phyloP scores from a whole-genome alignment of 92 coral and sea anemone species.

The Montipora capitata region DNA sequence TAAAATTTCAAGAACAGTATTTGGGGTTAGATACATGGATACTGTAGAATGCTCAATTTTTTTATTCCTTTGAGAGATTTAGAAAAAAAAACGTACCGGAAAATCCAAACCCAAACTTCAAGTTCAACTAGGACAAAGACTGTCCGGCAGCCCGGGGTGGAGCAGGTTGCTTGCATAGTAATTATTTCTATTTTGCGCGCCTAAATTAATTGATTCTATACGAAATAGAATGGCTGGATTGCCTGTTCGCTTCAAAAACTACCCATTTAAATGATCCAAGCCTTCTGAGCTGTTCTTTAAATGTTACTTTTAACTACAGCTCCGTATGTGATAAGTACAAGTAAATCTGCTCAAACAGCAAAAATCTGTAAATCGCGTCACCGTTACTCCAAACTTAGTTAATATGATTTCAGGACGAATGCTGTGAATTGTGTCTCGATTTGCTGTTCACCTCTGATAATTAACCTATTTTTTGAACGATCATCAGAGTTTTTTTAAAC shows the following conservation, averaged over 20 bases:
- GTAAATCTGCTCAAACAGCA: background rate
- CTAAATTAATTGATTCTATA: background rate
- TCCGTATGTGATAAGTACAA: background rate
- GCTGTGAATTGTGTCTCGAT: background rate
- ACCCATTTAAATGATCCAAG: too few relatives aligned
- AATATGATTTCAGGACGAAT: background rate
- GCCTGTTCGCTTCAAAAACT: too few relatives aligned
- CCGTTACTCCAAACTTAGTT: background rate
- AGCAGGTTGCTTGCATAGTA: background rate
- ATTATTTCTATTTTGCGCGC: background rate
- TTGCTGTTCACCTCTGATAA: background rate
- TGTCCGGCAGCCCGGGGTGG: background rate
- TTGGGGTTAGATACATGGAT: too few relatives aligned
- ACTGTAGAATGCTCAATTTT: too few relatives aligned
- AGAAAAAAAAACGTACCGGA: too few relatives aligned
- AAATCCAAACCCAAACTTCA: too few relatives aligned
- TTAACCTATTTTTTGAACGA: background rate
- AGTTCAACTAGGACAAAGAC: too few relatives aligned
- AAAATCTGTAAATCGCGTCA: background rate
- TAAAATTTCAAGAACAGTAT: conserved; percentile 23
- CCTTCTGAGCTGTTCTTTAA: background rate
- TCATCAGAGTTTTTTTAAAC: background rate
- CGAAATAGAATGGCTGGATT: background rate
- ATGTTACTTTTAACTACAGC: background rate
- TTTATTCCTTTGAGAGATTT: too few relatives aligned